These are phyloP conservation scores for Drosophila lowei DNA, from an alignment of 1,140 invertebrate genomes.

Conservation along the genomic window DNA sequence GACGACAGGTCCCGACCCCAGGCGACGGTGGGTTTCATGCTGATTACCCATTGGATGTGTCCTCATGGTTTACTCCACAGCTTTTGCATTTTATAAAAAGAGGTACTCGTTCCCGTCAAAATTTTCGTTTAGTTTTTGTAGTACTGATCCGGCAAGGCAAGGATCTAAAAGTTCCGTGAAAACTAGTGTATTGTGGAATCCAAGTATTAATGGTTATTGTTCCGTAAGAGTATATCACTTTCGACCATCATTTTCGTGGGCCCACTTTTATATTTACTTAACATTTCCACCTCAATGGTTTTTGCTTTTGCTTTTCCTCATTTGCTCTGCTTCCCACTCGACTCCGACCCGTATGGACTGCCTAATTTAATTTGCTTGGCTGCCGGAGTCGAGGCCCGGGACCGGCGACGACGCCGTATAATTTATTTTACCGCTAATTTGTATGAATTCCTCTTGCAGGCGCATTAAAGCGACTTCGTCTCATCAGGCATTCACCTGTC, in stretches of 20 bases:
- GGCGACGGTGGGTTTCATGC: neutral
- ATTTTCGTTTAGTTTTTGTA: too few species aligned
- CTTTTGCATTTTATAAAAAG: too few species aligned
- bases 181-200: too few species aligned
- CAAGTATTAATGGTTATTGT: too few species aligned
- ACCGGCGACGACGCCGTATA: slow-evolving; percentile 35
- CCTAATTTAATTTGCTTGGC: slow-evolving; percentile 63
- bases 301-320: slow-evolving; percentile 10
- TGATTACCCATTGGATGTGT: neutral
- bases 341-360: slow-evolving; percentile 10
- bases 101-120: too few species aligned
- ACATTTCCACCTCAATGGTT: slow-evolving; percentile 42
- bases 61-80: too few species aligned
- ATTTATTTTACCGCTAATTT: slow-evolving; percentile 77
- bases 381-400: slow-evolving; percentile 3
- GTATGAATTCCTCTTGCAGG: slow-evolving; percentile 65
- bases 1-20: slow-evolving; percentile 21
- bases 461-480: slow-evolving; percentile 49
- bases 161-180: too few species aligned
- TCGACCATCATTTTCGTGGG: neutral
- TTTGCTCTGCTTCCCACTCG: neutral
- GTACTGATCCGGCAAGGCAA: too few species aligned
- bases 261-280: slow-evolving; percentile 51
- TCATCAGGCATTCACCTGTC: slow-evolving; percentile 59
- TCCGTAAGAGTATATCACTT: neutral